Base-by-base conservation (phyloP, 2,113 vertebrate genomes). In the Synodontis membranacea region DNA sequence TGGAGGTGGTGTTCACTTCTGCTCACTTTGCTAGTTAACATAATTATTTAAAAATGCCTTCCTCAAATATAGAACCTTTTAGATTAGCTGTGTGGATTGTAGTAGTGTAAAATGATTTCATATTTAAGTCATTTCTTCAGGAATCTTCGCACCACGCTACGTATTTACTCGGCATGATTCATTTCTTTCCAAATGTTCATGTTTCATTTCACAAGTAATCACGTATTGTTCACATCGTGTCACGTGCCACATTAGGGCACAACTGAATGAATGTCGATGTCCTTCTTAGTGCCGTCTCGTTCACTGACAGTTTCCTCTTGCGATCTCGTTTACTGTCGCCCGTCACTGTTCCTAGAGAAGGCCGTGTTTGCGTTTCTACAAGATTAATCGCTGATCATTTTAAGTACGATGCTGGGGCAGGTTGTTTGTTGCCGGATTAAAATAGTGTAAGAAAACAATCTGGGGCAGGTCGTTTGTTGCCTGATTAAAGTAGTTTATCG, bases 371-470 rank as follows among this genome's bases (percentile, higher is more conserved):
- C 28, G 2, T 76, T 17, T 15, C 25, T 17, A 10, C 15, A 52
- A 19, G 28, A 52, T 78, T 19, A 52, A 78, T 52, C n/a, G 11
- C 31, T 37, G 15, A 79, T 37, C 31, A 79, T 37, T 54, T 21
- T 31, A 37, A 79, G 15, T n/a, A 52, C 17, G 21, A 14, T 31
- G 28, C 28, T 72, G 72, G 23, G 42, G 23, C 39, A 46, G 25
- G 21, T 14, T 48, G 39, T 46, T 44, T 75, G 23, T 75, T 21
- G 66, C 17, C 37, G 17, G 12, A 28, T 76, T 50, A n/a, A 48
- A 76, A 76, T 31, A 31, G 25, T 76, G n/a, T n/a, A n/a, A n/a
- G n/a, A n/a, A n/a, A n/a, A n/a, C n/a, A 75, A 75, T 48, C 42
- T 42, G 72, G 23, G 42, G 23, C 39, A 46, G 25, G 21, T 14